A percentile compares a stretch with the other conserved stretches of the same genome.
phyloP scores from a whole-genome alignment of 2,113 vertebrate genomes.

The Carassius gibelio region DNA sequence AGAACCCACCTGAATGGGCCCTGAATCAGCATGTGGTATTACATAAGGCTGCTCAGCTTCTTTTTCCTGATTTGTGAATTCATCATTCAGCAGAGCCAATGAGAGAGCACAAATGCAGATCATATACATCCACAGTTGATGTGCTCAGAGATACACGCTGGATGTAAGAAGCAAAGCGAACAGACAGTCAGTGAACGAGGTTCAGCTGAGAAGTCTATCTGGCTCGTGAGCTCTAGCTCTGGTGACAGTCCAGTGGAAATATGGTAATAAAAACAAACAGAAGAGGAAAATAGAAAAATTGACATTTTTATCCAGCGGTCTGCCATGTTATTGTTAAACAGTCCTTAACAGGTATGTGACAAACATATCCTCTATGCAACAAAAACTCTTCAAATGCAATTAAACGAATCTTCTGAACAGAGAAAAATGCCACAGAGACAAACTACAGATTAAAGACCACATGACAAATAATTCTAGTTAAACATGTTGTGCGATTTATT shows the following conservation, averaged over 20 bases:
- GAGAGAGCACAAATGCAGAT: neutral
- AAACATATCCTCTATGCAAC: neutral
- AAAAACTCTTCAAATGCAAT: too few species aligned
- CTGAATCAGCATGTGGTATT: slow-evolving; percentile 45
- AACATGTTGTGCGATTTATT: too few species aligned
- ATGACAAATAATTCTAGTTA: too few species aligned
- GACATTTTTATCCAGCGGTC: neutral
- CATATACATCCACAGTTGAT: neutral
- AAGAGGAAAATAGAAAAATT: neutral
- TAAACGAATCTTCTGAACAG: too few species aligned
- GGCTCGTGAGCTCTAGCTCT: neutral
- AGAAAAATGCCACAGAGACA: too few species aligned
- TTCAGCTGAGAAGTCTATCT: neutral
- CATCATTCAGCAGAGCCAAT: neutral
- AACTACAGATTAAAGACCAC: too few species aligned
- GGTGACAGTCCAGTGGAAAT: neutral
- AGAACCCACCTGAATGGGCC: slow-evolving; percentile 24
- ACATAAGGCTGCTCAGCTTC: slow-evolving; percentile 46
- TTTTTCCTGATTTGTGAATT: slow-evolving; percentile 50
- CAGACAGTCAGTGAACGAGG: too few species aligned
- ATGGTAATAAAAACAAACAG: neutral
- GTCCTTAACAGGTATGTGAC: neutral
- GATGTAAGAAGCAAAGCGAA: neutral
- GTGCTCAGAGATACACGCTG: neutral
- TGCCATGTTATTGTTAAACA: neutral